Conservation (phyloP, 2,113 vertebrate genomes). For the Edolisoma coerulescens region DNA sequence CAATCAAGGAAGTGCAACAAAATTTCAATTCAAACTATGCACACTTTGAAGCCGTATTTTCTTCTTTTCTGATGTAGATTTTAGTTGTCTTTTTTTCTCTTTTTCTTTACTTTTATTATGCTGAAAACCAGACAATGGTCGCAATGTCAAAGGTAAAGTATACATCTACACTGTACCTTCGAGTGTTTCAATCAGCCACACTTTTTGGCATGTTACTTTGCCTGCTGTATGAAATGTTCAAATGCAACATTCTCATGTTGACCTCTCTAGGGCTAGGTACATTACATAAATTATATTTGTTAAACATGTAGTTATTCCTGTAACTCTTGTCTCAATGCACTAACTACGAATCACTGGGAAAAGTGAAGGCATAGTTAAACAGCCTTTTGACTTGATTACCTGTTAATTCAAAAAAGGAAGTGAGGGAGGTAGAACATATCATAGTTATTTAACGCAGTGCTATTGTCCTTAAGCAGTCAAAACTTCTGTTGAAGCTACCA, state of each 20-base stretch:
- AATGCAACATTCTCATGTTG: conserved; percentile 62
- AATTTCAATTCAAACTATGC: neutral
- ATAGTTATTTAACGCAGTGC: neutral
- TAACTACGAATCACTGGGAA: conserved; percentile 6
- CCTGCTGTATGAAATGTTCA: conserved; percentile 76
- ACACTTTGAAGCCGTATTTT: neutral
- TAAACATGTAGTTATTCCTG: conserved; percentile 27
- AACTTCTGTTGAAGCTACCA: neutral
- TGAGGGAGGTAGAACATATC: neutral
- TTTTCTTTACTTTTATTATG: conserved; percentile 62
- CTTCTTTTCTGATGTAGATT: conserved; percentile 55
- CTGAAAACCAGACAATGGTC: conserved; percentile 92
- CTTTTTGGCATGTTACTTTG: conserved; percentile 72
- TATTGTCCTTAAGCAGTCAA: neutral
- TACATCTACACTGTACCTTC: conserved; percentile 19
- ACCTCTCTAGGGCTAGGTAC: conserved; percentile 22
- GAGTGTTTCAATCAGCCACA: conserved; percentile 56
- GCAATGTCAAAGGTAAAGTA: conserved; percentile 94
- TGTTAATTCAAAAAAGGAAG: neutral
- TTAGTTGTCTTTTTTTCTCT: conserved; percentile 73
- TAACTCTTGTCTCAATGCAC: conserved; percentile 4
- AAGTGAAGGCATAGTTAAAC: conserved; percentile 35
- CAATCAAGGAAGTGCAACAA: neutral
- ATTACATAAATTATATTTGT: conserved; percentile 45
- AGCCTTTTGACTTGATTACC: neutral